Evolutionary conservation across 2,888 invertebrate genomes (phyloP).

Genomic region (Nemotelus pantherinus): DNA sequence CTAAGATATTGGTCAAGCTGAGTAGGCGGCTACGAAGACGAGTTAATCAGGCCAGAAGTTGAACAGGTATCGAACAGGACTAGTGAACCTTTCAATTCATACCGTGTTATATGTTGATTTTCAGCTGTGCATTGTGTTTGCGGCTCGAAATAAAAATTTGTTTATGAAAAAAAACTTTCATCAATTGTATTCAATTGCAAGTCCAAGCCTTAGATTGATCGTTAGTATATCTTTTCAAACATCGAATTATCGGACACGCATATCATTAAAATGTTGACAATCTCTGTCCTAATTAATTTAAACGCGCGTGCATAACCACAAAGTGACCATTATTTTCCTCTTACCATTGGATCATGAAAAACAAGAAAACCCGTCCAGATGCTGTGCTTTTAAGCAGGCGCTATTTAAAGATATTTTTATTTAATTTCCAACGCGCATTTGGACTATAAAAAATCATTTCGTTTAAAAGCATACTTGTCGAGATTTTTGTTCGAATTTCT

Average conservation of each 20-base stretch:
- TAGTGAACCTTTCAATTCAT: background rate
- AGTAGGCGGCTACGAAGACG: slow-evolving; percentile 12
- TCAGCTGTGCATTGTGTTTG: no score
- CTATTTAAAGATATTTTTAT: slow-evolving; percentile 44
- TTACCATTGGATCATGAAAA: slow-evolving; percentile 19
- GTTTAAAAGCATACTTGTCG: slow-evolving; percentile 37
- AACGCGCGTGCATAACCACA: slow-evolving; percentile 6
- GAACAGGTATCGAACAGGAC: background rate
- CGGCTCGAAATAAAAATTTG: no score
- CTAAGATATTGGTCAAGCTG: slow-evolving; percentile 18
- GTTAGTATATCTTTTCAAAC: no score
- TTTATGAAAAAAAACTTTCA: no score
- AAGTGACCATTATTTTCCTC: background rate
- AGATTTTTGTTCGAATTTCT: background rate
- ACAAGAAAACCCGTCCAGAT: slow-evolving; percentile 32
- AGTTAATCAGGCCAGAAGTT: background rate
- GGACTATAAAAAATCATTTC: slow-evolving; percentile 38
- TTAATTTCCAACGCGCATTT: slow-evolving; percentile 47
- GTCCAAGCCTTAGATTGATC: no score
- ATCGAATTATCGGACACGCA: no score
- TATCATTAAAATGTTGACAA: background rate
- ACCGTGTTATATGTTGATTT: no score
- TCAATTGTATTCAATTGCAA: no score
- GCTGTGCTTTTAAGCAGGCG: slow-evolving; percentile 43
- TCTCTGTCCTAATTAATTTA: slow-evolving; percentile 32